Percentiles rank a stretch among this genome's conserved stretches.
phyloP scores from a whole-genome alignment of 2,113 vertebrate genomes.

The Forbesichthys papilliferus region DNA sequence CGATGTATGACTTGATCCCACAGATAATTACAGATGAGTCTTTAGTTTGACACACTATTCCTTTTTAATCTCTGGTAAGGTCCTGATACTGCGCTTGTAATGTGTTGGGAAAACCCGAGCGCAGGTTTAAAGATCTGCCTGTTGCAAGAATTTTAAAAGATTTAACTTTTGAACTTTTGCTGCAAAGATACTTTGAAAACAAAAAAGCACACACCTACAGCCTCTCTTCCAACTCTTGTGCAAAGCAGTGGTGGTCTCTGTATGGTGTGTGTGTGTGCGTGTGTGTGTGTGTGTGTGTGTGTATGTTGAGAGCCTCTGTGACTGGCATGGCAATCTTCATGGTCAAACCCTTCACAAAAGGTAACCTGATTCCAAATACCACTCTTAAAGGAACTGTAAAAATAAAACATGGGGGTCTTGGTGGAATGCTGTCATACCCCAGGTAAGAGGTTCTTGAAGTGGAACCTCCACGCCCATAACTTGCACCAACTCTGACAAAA shows the following conservation, averaged over 20 bases:
- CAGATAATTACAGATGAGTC: conserved; percentile 68
- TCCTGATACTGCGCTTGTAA: conserved; percentile 53
- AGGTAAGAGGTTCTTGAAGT: conserved; percentile 69
- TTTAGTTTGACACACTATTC: conserved; percentile 53
- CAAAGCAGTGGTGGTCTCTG: conserved; percentile 22
- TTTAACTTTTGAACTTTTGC: conserved; percentile 55
- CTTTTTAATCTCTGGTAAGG: conserved; percentile 54
- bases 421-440: conserved; percentile 63
- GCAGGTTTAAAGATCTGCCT: conserved; percentile 47
- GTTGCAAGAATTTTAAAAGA: conserved; percentile 44
- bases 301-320: conserved; percentile 27
- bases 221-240: conserved; percentile 32
- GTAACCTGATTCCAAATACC: conserved; percentile 77
- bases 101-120: conserved; percentile 66
- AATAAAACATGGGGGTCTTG: conserved; percentile 79
- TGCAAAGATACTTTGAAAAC: conserved; percentile 52
- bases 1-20: conserved; percentile 65
- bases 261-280: conserved; percentile 7
- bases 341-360: conserved; percentile 75
- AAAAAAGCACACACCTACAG: conserved; percentile 50
- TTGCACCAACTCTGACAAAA: conserved; percentile 64
- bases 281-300: conserved; percentile 16
- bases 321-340: conserved; percentile 64
- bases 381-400: conserved; percentile 78
- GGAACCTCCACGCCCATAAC: conserved; percentile 48